Evolutionary conservation across 2,797 vertebrate genomes (phyloP).

Genomic region (Thalassophryne amazonica): DNA sequence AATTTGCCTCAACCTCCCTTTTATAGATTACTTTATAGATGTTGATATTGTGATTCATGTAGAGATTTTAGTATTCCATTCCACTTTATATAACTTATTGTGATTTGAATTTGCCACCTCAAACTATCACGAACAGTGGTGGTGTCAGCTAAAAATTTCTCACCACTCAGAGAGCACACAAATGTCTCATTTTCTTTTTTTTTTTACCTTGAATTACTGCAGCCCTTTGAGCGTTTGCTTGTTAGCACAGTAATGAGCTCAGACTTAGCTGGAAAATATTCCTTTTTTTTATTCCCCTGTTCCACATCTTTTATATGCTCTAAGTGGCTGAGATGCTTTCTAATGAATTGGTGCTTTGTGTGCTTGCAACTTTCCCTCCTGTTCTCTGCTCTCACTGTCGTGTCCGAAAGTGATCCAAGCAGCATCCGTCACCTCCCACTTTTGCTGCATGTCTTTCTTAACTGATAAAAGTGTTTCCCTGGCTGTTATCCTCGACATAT

Average conservation of each 20-base stretch:
- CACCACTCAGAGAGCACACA: background rate
- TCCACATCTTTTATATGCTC: conserved; percentile 43
- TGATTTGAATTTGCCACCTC: conserved; percentile 17
- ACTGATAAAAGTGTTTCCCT: conserved; percentile 44
- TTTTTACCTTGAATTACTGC: conserved; percentile 41
- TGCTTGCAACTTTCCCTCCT: conserved; percentile 45
- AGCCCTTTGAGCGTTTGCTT: conserved; percentile 40
- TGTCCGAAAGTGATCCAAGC: conserved; percentile 57
- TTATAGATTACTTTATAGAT: background rate
- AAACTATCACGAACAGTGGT: conserved; percentile 2
- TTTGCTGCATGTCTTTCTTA: conserved; percentile 45
- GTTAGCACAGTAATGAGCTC: conserved; percentile 51
- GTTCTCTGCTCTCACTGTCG: conserved; percentile 57
- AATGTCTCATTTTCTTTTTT: conserved; percentile 12
- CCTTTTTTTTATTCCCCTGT: conserved; percentile 1
- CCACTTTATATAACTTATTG: background rate
- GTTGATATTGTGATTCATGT: conserved; percentile 14
- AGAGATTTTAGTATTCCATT: background rate
- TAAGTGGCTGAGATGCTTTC: conserved; percentile 54
- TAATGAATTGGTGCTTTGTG: conserved; percentile 63
- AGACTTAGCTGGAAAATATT: conserved; percentile 32
- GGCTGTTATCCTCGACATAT: conserved; percentile 51
- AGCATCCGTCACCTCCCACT: conserved; percentile 36
- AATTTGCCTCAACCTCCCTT: background rate
- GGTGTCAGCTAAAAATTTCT: background rate